phyloP scores from a whole-genome alignment of 2,888 invertebrate genomes.

The Patella ulyssiponensis region DNA sequence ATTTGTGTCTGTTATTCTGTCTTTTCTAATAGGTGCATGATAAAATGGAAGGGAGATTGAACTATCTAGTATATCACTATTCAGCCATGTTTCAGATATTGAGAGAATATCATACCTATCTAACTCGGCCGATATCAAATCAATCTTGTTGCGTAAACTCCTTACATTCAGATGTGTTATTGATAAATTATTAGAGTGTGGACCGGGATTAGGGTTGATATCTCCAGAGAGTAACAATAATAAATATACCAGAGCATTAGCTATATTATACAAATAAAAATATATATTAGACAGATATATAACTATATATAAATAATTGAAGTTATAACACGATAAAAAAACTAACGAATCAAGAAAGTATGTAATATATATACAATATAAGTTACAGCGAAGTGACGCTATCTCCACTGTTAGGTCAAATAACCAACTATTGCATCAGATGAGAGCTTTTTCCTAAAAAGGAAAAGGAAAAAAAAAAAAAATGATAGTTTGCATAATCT shows the following conservation, averaged over 20 bases:
- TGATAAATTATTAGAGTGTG: constrained; percentile 1
- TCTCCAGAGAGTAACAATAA: not conserved
- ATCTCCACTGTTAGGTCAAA: too few relatives aligned
- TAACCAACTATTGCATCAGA: too few relatives aligned
- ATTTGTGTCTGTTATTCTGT: not conserved
- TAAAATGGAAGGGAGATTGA: not conserved
- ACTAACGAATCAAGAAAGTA: too few relatives aligned
- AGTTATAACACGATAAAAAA: too few relatives aligned
- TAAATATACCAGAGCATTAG: not conserved
- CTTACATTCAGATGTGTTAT: constrained; percentile 9
- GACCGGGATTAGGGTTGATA: not conserved
- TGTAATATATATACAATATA: too few relatives aligned
- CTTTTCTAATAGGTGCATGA: not conserved
- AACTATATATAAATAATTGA: too few relatives aligned
- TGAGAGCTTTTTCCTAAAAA: too few relatives aligned
- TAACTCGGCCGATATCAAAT: not conserved
- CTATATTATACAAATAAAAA: too few relatives aligned
- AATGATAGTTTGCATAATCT: too few relatives aligned
- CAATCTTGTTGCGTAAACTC: constrained; percentile 8
- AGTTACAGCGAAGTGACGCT: too few relatives aligned
- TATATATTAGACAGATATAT: too few relatives aligned
- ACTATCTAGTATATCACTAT: not conserved
- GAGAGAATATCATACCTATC: constrained; percentile 8
- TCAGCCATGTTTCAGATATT: constrained; percentile 14
- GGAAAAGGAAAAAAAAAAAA: too few relatives aligned